Evolutionary conservation across 2,113 vertebrate genomes (phyloP), one percentile per base, ranked within the genome.

Genomic region (Gorsachius goisagi): DNA sequence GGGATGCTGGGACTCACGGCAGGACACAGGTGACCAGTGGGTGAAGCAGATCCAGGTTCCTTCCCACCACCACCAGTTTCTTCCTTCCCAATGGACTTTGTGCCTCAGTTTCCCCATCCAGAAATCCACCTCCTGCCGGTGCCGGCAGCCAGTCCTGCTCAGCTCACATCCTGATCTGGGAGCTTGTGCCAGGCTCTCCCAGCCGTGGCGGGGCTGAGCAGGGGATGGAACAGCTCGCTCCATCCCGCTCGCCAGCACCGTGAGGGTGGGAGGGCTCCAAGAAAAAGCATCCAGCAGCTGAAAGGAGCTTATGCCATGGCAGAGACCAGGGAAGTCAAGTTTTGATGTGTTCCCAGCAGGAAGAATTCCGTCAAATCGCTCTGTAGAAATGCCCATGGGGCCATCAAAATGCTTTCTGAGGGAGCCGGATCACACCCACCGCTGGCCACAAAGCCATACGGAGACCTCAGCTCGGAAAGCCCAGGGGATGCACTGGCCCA

Each of bases 21-120:
- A 56, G 41, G 59, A 73, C 13, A 9, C 24, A 45, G 23, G 14
- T 0, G 0, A 33, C 9, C 4, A 0, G 6, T 2, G 47, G 39
- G 1, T 66, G 69, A 66, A 44, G 45, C 50, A 60, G 30, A 63
- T 79, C 37, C 44, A 30, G 47, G 50, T 28, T 71, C 26, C 12
- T 62, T 56, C 24, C 52, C 45, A 30, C 9, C 6, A 22, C 17
- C 56, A 23, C 39, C 5, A 1, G 1, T 47, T 85, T 63, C 5
- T 30, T 60, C 58, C 41, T 76, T 76, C 21, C 35, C 22, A 28
- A 11, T 9, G 12, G 24, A 39, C 32, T 58, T 55, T 9, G 23
- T 58, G 55, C 59, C 81, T 92, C 71, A 26, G 64, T 86, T 83
- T 73, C 66, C 59, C 76, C 33, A 23, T 11, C 11, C 33, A 58